Evolutionary conservation across 1,140 invertebrate genomes (phyloP), one percentile per base, ranked within the genome.

Genomic region (Chrysoperla carnea): DNA sequence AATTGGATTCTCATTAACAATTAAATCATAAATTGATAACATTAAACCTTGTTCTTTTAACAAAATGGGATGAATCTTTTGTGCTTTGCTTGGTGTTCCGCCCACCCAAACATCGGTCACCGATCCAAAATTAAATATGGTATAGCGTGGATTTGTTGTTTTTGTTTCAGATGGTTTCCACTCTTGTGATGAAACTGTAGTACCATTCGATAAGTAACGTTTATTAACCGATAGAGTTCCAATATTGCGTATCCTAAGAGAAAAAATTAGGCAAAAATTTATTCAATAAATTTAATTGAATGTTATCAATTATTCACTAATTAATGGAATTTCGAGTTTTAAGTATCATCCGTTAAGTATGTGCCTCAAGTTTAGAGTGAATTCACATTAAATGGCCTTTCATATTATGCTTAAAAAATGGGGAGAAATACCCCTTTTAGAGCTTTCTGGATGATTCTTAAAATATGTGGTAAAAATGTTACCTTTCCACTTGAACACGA

Each of bases 1-100:
- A 37, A 95, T 63, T 0, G 70, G 75, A 28, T 75, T 70, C 6
- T 77, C 79, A 60, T 94, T 84, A 1, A 89, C 8, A 33, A 33
- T 12, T 9, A 33, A 12, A 11, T 33, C n/a, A 33, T 33, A 33
- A 4, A 33, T 33, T 11, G 31, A 33, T 6, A 33, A 2, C n/a
- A 62, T 45, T 63, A 59, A 31, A 62, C 55, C 28, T 64, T 58
- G 3, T 66, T 53, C 37, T 53, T 56, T 33, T 33, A 33, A 33
- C n/a, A 33, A 33, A 12, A 33, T 11, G n/a, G 8, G 8, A 23
- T 52, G 52, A 67, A 74, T 3, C 63, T 71, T 40, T 12, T 33
- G 31, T 33, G n/a, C n/a, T 33, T 12, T 33, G 33, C 61, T 62
- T 1, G 69, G 62, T 35, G 66, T 54, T 6, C 72, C 68, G 7